Conservation (phyloP, 2,797 vertebrate species). For the Calcarius lapponicus region DNA sequence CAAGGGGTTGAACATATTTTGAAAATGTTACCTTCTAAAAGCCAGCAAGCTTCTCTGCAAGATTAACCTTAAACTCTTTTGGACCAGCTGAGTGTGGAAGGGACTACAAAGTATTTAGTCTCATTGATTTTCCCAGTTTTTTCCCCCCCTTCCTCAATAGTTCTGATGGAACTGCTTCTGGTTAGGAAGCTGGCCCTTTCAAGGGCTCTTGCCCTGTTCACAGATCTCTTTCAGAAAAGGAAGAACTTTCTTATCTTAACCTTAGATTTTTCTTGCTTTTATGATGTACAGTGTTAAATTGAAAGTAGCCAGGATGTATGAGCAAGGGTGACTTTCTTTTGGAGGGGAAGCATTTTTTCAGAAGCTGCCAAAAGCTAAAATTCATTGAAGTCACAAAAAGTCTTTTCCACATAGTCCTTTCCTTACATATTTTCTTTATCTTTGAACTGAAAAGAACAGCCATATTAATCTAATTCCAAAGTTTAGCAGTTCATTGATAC, state of each 20-base stretch:
- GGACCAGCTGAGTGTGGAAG: not conserved
- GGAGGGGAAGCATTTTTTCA: conserved; percentile 9
- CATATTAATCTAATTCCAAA: not conserved
- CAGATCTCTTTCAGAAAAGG: not conserved
- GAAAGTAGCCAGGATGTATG: conserved; percentile 8
- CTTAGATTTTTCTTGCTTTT: conserved; percentile 35
- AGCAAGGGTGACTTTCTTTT: conserved; percentile 6
- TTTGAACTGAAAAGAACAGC: conserved; percentile 26
- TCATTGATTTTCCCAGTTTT: not conserved
- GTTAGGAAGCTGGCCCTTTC: not conserved
- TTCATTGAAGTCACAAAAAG: not conserved
- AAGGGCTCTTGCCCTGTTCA: not conserved
- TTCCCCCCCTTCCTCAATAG: not conserved
- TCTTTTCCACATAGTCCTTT: not conserved
- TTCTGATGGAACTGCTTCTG: not conserved
- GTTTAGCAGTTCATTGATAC: conserved; percentile 1
- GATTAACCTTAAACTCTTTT: not conserved
- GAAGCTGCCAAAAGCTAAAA: conserved; percentile 8
- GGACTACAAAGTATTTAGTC: not conserved
- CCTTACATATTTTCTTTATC: conserved; percentile 18
- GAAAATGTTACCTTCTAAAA: not conserved
- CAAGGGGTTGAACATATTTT: not conserved
- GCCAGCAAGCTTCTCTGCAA: not conserved
- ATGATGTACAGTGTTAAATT: conserved; percentile 15
- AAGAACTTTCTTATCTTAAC: conserved; percentile 26